Percentiles rank a stretch among this genome's conserved stretches.
phyloP scores from a whole-genome alignment of 2,797 vertebrate genomes.

The Eidolon dupreanum region DNA sequence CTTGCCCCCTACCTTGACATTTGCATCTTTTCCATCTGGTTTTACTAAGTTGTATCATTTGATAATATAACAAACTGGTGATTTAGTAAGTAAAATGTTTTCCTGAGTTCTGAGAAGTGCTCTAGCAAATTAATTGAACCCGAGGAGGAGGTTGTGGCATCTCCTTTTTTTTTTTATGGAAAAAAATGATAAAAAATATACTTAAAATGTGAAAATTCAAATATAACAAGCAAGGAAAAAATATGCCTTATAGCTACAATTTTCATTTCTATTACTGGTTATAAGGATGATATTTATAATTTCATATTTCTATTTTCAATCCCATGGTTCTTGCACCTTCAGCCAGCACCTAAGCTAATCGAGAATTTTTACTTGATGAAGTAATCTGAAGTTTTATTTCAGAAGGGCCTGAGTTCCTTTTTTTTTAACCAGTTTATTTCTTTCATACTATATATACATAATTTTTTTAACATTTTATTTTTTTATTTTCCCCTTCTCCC shows the following conservation, averaged over 20 bases:
- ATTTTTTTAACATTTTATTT: too few relatives aligned
- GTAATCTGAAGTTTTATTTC: conserved; percentile 11
- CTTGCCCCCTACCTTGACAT: neutral
- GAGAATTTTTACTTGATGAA: neutral
- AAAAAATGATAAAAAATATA: neutral
- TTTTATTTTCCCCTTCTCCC: too few relatives aligned
- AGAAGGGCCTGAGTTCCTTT: neutral
- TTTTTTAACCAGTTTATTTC: too few relatives aligned
- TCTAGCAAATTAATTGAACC: neutral
- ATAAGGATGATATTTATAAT: neutral
- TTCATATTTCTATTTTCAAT: neutral
- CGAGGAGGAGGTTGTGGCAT: neutral
- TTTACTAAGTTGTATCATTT: neutral
- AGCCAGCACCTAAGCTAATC: neutral
- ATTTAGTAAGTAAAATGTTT: neutral
- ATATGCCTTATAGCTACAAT: neutral
- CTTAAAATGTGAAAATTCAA: conserved; percentile 18
- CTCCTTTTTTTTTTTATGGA: neutral
- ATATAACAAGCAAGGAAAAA: neutral
- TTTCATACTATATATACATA: too few relatives aligned
- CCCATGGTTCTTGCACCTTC: neutral
- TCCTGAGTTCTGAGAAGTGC: neutral
- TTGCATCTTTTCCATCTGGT: neutral
- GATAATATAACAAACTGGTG: neutral
- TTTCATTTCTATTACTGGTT: neutral